Evolutionary conservation across 2,113 vertebrate species (phyloP).

Genomic region (Lagopus muta): DNA sequence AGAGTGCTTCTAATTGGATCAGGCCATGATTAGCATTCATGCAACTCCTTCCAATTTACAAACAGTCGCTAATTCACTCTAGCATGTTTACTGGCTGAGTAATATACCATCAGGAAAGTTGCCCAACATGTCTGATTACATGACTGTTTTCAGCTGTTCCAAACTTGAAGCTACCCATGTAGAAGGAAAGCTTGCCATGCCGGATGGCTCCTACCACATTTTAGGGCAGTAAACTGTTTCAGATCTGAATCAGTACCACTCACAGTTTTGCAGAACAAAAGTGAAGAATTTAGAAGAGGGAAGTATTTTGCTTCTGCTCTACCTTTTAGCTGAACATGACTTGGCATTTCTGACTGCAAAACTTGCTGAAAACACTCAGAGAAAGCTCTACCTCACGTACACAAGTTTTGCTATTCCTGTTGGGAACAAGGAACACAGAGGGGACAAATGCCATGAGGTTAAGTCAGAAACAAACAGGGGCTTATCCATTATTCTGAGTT

Average conservation of each 20-base stretch:
- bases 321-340: background rate
- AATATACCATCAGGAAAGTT: background rate
- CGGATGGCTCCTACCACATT: background rate
- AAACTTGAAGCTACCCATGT: background rate
- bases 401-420: background rate
- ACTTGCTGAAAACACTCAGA: background rate
- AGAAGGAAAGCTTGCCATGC: background rate
- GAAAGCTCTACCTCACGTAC: fast-evolving
- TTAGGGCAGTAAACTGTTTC: background rate
- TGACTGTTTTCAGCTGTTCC: background rate
- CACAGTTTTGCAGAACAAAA: background rate
- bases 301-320: background rate
- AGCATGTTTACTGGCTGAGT: background rate
- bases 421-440: fast-evolving
- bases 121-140: background rate
- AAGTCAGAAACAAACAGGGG: background rate
- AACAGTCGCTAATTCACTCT: background rate
- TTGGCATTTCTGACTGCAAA: background rate
- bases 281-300: background rate
- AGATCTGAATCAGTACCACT: background rate
- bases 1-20: background rate
- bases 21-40: background rate
- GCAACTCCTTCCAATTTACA: background rate
- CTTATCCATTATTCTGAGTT: background rate
- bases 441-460: background rate